Evolutionary conservation across 1,140 invertebrate genomes (phyloP), one percentile per base, ranked within the genome.

Genomic region (Physella acuta): DNA sequence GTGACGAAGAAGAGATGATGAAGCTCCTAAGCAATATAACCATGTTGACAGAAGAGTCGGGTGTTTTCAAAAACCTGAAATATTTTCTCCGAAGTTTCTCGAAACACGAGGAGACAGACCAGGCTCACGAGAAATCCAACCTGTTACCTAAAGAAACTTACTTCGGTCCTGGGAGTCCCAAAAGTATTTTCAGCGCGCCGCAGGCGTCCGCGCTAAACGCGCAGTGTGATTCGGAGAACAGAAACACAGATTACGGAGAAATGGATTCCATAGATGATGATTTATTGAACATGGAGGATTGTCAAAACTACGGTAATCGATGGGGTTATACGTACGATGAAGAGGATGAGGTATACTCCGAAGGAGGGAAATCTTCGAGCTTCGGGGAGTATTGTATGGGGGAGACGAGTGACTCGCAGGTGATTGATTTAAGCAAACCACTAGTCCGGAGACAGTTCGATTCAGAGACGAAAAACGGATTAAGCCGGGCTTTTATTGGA

Each of bases 351-450:
- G n/a, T 68, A n/a, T 44, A 26, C 16, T 68, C 66, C 3, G 66
- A 68, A 11, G 56, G 55, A 5, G 55, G 55, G 8, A 53, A 26
- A 16, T 68, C 66, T 31, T 68, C 66, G 20, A 68, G 66, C 39
- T 68, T 68, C 30, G 66, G 66, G 37, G 66, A 68, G 14, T 68
- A 68, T 33, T 68, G 66, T 49, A 68, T 68, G 66, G 66, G 66
- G 20, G 37, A 58, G 24, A n/a, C 66, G 24, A 39, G 11, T 16
- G 66, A 59, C 5, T 68, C 65, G 1, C 65, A 68, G 36, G 56
- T 51, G n/a, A 68, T 68, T 28, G 66, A 68, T 28, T 26, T 68
- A 31, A 68, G 66, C 26, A 37, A 31, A 51, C 66, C 66, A 3
- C 56, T 68, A 30, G 30, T 30, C n/a, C 26, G 56, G 17, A 33